Conservation (phyloP, 2,113 vertebrate species). For the Aptenodytes forsteri region DNA sequence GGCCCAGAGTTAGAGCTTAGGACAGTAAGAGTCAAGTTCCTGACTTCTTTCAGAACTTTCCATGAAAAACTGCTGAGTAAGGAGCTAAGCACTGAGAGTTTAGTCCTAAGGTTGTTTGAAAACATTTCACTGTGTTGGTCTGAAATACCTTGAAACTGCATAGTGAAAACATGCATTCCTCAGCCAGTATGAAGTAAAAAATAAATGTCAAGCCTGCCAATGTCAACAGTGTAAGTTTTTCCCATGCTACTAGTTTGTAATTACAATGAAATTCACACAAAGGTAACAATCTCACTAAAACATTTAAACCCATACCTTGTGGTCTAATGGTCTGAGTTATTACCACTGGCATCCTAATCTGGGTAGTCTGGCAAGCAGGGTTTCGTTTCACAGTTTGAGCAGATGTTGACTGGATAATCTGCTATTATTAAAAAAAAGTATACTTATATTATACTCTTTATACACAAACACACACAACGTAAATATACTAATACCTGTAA, state of each 20-base stretch:
- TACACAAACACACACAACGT: constrained; percentile 62
- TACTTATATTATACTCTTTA: constrained; percentile 63
- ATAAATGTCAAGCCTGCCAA: constrained; percentile 11
- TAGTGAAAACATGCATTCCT: not conserved
- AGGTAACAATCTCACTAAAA: constrained; percentile 59
- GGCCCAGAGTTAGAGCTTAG: not conserved
- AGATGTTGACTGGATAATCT: constrained; percentile 67
- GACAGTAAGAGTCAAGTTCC: not conserved
- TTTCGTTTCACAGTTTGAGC: constrained; percentile 81
- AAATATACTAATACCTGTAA: constrained; percentile 49
- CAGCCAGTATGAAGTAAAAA: not conserved
- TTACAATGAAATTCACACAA: constrained; percentile 55
- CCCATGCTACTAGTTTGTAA: constrained; percentile 5
- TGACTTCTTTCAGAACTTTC: not conserved
- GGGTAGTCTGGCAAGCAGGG: constrained; percentile 70
- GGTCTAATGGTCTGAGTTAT: constrained; percentile 82
- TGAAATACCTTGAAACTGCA: not conserved
- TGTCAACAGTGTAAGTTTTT: not conserved
- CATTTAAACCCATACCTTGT: constrained; percentile 76
- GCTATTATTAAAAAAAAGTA: constrained; percentile 68
- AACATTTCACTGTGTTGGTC: not conserved
- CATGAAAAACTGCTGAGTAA: not conserved
- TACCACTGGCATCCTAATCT: constrained; percentile 85
- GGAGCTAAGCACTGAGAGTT: not conserved
- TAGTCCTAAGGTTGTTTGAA: not conserved